Evolutionary conservation across 2,888 invertebrate genomes (phyloP), one percentile per base, ranked within the genome.

Genomic region (Pherbina coryleti): DNA sequence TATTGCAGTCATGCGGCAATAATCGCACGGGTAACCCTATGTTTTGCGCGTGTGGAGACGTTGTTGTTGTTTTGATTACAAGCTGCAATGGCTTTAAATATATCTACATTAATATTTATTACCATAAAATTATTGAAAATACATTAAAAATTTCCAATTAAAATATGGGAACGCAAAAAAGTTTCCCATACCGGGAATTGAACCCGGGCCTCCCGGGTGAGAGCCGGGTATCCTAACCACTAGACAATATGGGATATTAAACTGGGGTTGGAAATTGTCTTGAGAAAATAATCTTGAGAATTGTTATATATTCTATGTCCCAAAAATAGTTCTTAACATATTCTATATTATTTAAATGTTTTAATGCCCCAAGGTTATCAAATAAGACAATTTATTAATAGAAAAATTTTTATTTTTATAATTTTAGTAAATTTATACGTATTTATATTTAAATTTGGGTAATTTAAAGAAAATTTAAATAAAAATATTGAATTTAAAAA

Each of bases 151-250:
- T n/a, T 9, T 9, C 2, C 28, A 64, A 25, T 62, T 62, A 28
- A 5, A 64, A 64, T n/a, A 62, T 22, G 28, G 14, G 8, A 66
- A n/a, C n/a, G 62, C 2, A 57, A 57, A 37, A 31, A 34, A 3
- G 5, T 9, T 84, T 94, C 94, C 95, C 94, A 95, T 95, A 95
- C 94, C 94, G 95, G 94, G 93, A 94, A 94, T 94, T 93, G 94
- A 94, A 94, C 94, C 93, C 93, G 94, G 93, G 94, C 93, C 87
- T 86, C 82, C 86, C 84, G 86, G 87, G 86, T 87, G 86, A 86
- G 83, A 87, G 86, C 87, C 86, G 84, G 85, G 82, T 86, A 86
- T 87, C 87, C 86, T 87, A 86, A 83, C 86, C 86, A 86, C 86
- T 87, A 86, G 87, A 87, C 86, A 82, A 86, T 86, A 86, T 84